A percentile compares a stretch with the other conserved stretches of the same genome.
Evolutionary conservation across 1,140 invertebrate genomes (phyloP).

Genomic region (Papilio helenus): DNA sequence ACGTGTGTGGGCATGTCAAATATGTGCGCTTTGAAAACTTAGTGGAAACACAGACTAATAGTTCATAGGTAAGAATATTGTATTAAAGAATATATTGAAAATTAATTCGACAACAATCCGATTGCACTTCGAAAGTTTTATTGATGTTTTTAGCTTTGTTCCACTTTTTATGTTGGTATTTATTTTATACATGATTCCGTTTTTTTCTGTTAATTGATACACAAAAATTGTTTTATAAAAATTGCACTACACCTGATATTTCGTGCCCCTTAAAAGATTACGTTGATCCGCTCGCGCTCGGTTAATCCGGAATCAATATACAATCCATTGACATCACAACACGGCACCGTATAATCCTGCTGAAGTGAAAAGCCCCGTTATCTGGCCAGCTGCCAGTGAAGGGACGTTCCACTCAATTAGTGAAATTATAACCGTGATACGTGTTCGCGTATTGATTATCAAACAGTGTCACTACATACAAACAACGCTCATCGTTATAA

Average conservation of each 20-base stretch:
- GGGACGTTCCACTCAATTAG: constrained; percentile 57
- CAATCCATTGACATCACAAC: constrained; percentile 48
- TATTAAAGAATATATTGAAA: background rate
- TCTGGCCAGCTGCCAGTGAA: constrained; percentile 48
- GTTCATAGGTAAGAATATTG: background rate
- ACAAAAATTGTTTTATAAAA: background rate
- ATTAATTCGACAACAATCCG: background rate
- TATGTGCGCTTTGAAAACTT: background rate
- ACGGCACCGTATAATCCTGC: constrained; percentile 53
- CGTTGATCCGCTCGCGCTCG: background rate
- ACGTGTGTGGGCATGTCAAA: background rate
- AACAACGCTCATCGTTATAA: background rate
- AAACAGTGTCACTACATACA: background rate
- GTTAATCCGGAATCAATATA: constrained; percentile 54
- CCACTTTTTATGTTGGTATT: too few species aligned
- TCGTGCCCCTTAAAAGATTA: background rate
- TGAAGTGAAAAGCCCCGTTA: constrained; percentile 53
- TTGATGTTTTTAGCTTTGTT: too few species aligned
- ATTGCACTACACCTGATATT: background rate
- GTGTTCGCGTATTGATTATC: constrained; percentile 16
- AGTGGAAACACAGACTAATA: background rate
- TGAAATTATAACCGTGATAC: constrained; percentile 52
- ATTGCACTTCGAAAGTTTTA: too few species aligned
- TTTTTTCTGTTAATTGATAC: background rate
- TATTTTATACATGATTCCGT: background rate